Evolutionary conservation across 2,888 invertebrate species (phyloP).

Genomic region (Chouioia cunea): DNA sequence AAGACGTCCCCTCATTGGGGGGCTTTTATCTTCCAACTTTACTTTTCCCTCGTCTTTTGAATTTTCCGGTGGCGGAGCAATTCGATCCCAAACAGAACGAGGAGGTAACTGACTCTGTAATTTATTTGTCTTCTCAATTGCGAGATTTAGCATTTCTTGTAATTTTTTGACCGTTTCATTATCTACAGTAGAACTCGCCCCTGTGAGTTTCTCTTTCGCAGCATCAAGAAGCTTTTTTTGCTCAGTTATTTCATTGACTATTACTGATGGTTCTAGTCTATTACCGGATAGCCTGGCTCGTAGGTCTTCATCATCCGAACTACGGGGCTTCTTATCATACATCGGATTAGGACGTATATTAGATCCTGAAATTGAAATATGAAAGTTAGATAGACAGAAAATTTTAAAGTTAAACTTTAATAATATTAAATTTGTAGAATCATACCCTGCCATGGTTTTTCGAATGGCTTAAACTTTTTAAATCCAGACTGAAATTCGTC

Average conservation of each 20-base stretch:
- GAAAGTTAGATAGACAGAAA: background rate
- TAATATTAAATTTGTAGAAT: conserved; percentile 1
- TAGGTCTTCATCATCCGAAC: conserved; percentile 56
- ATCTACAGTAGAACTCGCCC: conserved; percentile 56
- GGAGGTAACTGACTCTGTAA: conserved; percentile 63
- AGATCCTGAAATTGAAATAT: conserved; percentile 32
- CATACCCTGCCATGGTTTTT: conserved; percentile 44
- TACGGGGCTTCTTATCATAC: conserved; percentile 56
- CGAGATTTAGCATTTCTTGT: conserved; percentile 62
- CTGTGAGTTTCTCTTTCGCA: conserved; percentile 60
- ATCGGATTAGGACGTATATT: conserved; percentile 42
- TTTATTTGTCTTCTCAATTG: conserved; percentile 64
- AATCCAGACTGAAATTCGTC: conserved; percentile 31
- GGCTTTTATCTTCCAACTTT: conserved; percentile 19
- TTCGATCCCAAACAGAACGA: conserved; percentile 66
- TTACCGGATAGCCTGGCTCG: conserved; percentile 58
- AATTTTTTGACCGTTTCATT: conserved; percentile 61
- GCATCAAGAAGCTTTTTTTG: conserved; percentile 60
- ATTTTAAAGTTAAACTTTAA: background rate
- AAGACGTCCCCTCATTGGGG: conserved; percentile 56
- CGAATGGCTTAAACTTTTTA: conserved; percentile 42
- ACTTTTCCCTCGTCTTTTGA: conserved; percentile 39
- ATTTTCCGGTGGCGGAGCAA: conserved; percentile 57
- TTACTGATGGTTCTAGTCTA: conserved; percentile 54
- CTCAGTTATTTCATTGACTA: conserved; percentile 61